phyloP scores from a whole-genome alignment of 2,797 vertebrate species.

The Micromesistius poutassou region DNA sequence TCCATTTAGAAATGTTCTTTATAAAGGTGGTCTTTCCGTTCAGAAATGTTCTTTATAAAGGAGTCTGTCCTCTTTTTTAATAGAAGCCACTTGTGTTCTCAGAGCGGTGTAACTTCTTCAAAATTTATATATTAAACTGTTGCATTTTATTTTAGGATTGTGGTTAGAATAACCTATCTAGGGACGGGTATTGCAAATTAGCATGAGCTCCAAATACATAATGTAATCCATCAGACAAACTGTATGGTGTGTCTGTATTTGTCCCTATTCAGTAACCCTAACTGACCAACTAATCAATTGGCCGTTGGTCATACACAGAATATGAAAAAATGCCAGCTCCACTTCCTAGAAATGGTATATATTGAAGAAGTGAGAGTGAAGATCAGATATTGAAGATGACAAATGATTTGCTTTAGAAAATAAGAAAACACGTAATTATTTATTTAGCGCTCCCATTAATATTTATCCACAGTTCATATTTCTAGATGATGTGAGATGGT shows the following conservation, averaged over 20 bases:
- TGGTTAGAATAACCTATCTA: neutral
- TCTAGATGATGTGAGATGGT: slow-evolving; percentile 46
- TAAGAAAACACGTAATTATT: slow-evolving; percentile 61
- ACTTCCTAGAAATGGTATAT: neutral
- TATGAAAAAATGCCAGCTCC: no score
- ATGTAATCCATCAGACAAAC: neutral
- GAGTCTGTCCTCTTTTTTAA: neutral
- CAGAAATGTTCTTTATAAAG: neutral
- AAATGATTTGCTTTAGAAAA: slow-evolving; percentile 53
- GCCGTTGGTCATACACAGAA: neutral
- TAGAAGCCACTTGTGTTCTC: neutral
- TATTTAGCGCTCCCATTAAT: slow-evolving; percentile 70
- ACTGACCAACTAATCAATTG: neutral
- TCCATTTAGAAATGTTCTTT: neutral
- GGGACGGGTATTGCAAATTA: neutral
- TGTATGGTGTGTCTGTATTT: neutral
- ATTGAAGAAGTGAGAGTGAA: slow-evolving; percentile 34
- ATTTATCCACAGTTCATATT: slow-evolving; percentile 66
- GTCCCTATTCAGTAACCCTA: neutral
- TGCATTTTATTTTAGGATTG: neutral
- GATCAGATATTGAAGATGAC: slow-evolving; percentile 41
- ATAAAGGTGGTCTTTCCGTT: neutral
- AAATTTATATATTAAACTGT: neutral
- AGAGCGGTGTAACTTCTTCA: neutral
- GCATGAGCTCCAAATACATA: neutral